These are phyloP conservation scores for Coptodon rendalli DNA, from an alignment of 2,113 vertebrate genomes.

Conservation along the genomic window DNA sequence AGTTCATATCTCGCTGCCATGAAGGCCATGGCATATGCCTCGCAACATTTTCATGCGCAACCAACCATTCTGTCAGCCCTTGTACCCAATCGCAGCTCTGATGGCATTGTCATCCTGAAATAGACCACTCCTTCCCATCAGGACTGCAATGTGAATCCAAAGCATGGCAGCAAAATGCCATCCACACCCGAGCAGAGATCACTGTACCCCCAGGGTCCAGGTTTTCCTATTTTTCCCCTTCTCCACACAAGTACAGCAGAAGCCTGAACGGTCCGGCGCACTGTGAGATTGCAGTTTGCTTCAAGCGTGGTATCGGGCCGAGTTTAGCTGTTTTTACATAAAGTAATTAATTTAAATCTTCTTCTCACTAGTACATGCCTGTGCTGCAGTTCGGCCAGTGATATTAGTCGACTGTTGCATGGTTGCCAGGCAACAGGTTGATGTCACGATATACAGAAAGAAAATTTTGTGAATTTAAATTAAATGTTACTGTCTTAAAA, in stretches of 20 bases:
- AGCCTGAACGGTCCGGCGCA: background rate
- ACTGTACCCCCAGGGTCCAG: background rate
- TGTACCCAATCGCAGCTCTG: background rate
- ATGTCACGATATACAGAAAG: background rate
- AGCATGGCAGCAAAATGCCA: background rate
- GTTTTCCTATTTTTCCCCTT: background rate
- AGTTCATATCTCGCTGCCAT: background rate
- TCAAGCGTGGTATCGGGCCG: background rate
- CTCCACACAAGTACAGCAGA: background rate
- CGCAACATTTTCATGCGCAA: background rate
- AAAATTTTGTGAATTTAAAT: background rate
- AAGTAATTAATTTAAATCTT: background rate
- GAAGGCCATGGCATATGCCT: background rate
- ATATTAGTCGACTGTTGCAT: background rate
- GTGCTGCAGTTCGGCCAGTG: background rate
- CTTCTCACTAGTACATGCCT: rapidly evolving
- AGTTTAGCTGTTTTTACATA: background rate
- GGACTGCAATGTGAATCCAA: background rate
- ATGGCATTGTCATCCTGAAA: background rate
- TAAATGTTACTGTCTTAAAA: background rate
- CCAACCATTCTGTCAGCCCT: background rate
- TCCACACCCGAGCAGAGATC: background rate
- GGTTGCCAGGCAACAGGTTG: no score
- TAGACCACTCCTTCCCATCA: background rate
- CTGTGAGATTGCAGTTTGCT: background rate